Evolutionary conservation across 1,140 invertebrate species (phyloP), one percentile per base, ranked within the genome.

Genomic region (Plectus sambesii): DNA sequence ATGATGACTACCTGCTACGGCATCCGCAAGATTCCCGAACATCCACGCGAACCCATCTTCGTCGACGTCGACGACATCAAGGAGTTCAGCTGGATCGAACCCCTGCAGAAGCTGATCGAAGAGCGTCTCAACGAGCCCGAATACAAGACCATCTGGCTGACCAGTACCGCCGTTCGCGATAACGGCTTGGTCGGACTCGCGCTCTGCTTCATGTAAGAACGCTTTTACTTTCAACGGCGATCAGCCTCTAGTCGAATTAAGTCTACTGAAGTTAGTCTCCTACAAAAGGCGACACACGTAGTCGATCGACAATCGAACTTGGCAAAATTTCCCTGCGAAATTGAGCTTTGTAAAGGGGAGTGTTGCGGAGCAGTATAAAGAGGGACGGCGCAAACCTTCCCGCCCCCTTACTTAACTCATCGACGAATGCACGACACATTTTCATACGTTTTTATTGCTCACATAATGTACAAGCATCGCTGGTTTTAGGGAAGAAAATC

Each of bases 131-230:
- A 88, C 67, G 73, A 77, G 47, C 47, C 59, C 35, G 49, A 66
- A 37, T 46, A 58, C 39, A 57, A 67, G 39, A 78, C 79, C 55
- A 73, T 87, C 27, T 79, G 85, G 62, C 66, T 86, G 5, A 77
- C 83, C n/a, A 77, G 75, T 40, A 76, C 80, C 53, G 66, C 65
- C 22, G 53, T 54, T 8, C 52, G 52, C 6, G 62, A 65, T 17
- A 81, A 75, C 66, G 88, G 90, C 44, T 75, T 88, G 22, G 71
- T 92, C 39, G 90, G 90, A 37, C 70, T 96, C 54, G 80, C 83
- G 44, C 89, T 85, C 58, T 96, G 90, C 68, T 73, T 96, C 33
- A 80, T 82, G 58, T 77, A 78, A 57, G 89, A 94, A 72, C 75
- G 80, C 6, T n/a, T n/a, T n/a, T n/a, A n/a, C 84, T 83, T 40